Evolutionary conservation across 2,888 invertebrate species (phyloP), one percentile per base, ranked within the genome.

Genomic region (Catotricha subobsoleta): DNA sequence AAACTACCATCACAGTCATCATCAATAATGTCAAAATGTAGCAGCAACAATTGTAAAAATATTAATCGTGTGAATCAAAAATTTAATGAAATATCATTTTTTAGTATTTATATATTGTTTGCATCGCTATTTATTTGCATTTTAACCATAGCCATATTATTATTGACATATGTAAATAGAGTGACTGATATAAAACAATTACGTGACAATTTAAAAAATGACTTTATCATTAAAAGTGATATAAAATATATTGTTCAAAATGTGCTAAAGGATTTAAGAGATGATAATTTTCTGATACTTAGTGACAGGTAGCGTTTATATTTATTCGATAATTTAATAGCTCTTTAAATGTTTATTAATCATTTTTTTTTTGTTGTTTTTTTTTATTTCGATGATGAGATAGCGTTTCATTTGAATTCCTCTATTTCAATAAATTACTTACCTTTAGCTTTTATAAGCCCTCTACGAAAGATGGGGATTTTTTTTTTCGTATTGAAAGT

Each of bases 41-140:
- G 10, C 20, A 34, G 7, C 20, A 15, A 7, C 36, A 23, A 37
- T 15, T 3, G 25, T 25, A 20, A 37, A 27, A 37, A 37, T 37
- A 10, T 21, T 10, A 25, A 20, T 34, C 19, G 34, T 21, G 21
- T 13, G 5, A 34, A 34, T 21, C 34, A 34, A 34, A 34, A 34
- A 34, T 34, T 34, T 21, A 20, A 34, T 34, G 34, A 34, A 21
- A 34, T 34, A 34, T 34, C 34, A 20, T 21, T 34, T 34, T 34
- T 34, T 34, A 34, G 34, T 21, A 52, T 59, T 28, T 59, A 59
- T 43, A 49, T 56, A 13, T 55, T 56, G 43, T 44, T 59, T 45
- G 57, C 55, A 9, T 51, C 55, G 6, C 48, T 57, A 13, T 51
- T 57, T 21, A 47, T 58, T 3, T 53, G 55, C 43, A 42, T 59